Percentiles rank a stretch among this genome's conserved stretches.
These are phyloP conservation scores for Mechanitis mazaeus DNA, from an alignment of 2,888 invertebrate genomes.

Conservation along the genomic window DNA sequence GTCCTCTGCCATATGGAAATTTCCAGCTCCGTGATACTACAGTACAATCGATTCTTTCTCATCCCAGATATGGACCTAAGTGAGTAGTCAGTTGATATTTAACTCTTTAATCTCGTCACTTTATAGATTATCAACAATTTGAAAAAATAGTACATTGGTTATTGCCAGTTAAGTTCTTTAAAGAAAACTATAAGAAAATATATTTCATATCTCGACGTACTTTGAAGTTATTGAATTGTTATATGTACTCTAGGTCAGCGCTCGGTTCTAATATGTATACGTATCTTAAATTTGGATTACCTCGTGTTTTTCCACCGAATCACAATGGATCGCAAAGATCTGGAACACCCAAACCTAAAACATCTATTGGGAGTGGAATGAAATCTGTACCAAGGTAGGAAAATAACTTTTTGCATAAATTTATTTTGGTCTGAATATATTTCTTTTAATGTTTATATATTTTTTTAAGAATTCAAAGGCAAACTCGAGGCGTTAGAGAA, in stretches of 20 bases:
- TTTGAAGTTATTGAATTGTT: neutral
- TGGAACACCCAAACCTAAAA: slow-evolving; percentile 78
- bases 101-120: neutral
- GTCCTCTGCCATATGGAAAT: slow-evolving; percentile 94
- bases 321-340: slow-evolving; percentile 83
- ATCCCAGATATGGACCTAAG: slow-evolving; percentile 94
- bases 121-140: too few species aligned
- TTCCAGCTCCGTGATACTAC: slow-evolving; percentile 95
- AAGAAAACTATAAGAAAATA: neutral
- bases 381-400: slow-evolving; percentile 70
- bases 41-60: slow-evolving; percentile 91
- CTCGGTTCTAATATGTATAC: slow-evolving; percentile 95
- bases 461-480: slow-evolving; percentile 69
- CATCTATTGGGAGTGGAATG: slow-evolving; percentile 72
- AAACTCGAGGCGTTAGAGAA: slow-evolving; percentile 82
- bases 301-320: slow-evolving; percentile 92
- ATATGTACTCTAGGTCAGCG: slow-evolving; percentile 78
- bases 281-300: slow-evolving; percentile 94
- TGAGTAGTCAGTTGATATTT: slow-evolving; percentile 60
- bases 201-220: neutral
- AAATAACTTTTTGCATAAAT: neutral
- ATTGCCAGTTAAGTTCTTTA: too few species aligned
- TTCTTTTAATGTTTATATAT: neutral
- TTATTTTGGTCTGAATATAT: neutral
- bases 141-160: too few species aligned